A percentile compares a stretch with the other conserved stretches of the same genome.
These are phyloP conservation scores for Channallabes apus DNA, from an alignment of 2,797 vertebrate genomes.

Conservation along the genomic window DNA sequence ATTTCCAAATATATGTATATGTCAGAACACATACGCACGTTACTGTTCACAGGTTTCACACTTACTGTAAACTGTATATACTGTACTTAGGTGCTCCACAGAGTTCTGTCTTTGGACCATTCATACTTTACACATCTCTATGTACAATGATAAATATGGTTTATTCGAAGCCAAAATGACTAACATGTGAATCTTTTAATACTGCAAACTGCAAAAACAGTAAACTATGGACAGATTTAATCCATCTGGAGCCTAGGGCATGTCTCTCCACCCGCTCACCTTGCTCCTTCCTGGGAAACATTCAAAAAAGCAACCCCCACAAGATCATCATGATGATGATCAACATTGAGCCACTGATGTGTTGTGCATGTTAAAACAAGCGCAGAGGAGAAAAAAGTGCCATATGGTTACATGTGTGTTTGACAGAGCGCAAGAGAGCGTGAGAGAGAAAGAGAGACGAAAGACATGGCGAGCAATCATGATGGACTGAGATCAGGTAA, in stretches of 20 bases:
- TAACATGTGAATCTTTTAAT: conserved; percentile 12
- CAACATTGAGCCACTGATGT: conserved; percentile 40
- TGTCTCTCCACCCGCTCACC: conserved; percentile 36
- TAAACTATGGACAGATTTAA: conserved; percentile 58
- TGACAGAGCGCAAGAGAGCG: conserved; percentile 22
- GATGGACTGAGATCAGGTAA: conserved; percentile 37
- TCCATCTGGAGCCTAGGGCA: conserved; percentile 52
- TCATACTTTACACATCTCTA: background rate
- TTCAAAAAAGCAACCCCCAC: conserved; percentile 40
- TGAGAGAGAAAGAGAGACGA: conserved; percentile 26
- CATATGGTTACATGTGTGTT: conserved; percentile 21
- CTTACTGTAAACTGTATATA: conserved; percentile 4
- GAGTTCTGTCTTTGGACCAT: conserved; percentile 14
- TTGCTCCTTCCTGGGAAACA: conserved; percentile 40
- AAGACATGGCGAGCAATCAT: background rate
- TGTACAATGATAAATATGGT: background rate
- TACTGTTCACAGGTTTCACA: background rate
- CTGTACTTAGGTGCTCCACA: conserved; percentile 16
- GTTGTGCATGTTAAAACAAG: conserved; percentile 33
- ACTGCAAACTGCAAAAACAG: conserved; percentile 24
- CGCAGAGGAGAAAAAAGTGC: background rate
- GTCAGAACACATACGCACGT: background rate
- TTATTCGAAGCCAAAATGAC: conserved; percentile 11
- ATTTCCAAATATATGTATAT: conserved; percentile 9
- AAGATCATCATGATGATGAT: conserved; percentile 34